Evolutionary conservation across 2,113 vertebrate species (phyloP).

Genomic region (Piprites chloris): DNA sequence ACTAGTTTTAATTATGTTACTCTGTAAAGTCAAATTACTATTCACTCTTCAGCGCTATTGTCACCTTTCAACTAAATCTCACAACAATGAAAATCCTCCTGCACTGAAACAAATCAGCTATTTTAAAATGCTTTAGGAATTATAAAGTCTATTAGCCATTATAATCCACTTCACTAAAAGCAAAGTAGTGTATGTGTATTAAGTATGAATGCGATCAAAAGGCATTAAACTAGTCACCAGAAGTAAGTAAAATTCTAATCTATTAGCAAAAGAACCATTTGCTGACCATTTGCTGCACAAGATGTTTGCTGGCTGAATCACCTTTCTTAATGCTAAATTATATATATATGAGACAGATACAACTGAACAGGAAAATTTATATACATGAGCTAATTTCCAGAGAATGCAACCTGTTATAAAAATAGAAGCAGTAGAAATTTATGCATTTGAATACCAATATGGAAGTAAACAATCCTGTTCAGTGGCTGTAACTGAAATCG

Average conservation of each 20-base stretch:
- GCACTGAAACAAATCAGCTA: not conserved
- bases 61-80: not conserved
- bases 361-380: not conserved
- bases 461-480: not conserved
- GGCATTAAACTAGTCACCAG: not conserved
- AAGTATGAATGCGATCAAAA: not conserved
- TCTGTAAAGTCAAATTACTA: not conserved
- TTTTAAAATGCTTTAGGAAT: not conserved
- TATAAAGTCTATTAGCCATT: not conserved
- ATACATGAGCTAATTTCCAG: not conserved
- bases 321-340: not conserved
- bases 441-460: not conserved
- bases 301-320: not conserved
- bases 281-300: not conserved
- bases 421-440: not conserved
- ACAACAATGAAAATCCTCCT: not conserved
- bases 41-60: not conserved
- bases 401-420: not conserved
- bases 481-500: not conserved
- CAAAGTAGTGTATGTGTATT: not conserved
- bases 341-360: not conserved
- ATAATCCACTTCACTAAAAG: not conserved
- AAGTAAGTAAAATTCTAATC: not conserved
- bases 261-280: not conserved
- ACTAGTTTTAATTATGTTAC: not conserved